These are phyloP conservation scores for Eubasilissa splendida DNA, from an alignment of 2,888 invertebrate genomes.

Conservation along the genomic window DNA sequence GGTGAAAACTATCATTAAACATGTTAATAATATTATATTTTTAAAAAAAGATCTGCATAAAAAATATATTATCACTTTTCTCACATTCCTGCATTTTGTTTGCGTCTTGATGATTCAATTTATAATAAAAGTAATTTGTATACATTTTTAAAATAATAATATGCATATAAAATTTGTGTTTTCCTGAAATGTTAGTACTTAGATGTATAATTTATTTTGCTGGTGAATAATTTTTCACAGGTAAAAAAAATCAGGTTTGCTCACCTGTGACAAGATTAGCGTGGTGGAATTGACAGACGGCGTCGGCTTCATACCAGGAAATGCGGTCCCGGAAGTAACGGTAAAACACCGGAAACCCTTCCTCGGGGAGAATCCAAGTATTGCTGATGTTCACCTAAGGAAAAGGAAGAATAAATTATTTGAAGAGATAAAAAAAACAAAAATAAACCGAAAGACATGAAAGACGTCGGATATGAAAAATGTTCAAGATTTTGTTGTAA, in stretches of 20 bases:
- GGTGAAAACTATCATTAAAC: too few relatives aligned
- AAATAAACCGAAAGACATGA: too few relatives aligned
- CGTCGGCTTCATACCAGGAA: slow-evolving; percentile 89
- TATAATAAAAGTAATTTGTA: too few relatives aligned
- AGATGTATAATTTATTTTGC: too few relatives aligned
- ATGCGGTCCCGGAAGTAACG: slow-evolving; percentile 88
- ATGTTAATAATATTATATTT: too few relatives aligned
- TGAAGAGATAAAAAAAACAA: background rate
- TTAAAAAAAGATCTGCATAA: too few relatives aligned
- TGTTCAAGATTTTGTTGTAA: too few relatives aligned
- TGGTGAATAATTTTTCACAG: too few relatives aligned
- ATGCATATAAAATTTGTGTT: too few relatives aligned
- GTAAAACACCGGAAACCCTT: slow-evolving; percentile 86
- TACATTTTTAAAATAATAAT: too few relatives aligned
- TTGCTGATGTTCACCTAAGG: slow-evolving; percentile 85
- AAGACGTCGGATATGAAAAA: too few relatives aligned
- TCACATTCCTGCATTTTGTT: background rate
- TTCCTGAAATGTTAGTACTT: too few relatives aligned
- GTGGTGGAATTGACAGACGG: slow-evolving; percentile 87
- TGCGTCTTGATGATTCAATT: background rate
- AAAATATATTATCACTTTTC: background rate
- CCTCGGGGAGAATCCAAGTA: slow-evolving; percentile 87
- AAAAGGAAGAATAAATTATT: slow-evolving; percentile 10
- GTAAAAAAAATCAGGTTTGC: slow-evolving; percentile 58
- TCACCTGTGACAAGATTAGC: slow-evolving; percentile 86